These are phyloP conservation scores for Mallateleia sp. DNA, from an alignment of 2,888 invertebrate genomes.

Conservation along the genomic window DNA sequence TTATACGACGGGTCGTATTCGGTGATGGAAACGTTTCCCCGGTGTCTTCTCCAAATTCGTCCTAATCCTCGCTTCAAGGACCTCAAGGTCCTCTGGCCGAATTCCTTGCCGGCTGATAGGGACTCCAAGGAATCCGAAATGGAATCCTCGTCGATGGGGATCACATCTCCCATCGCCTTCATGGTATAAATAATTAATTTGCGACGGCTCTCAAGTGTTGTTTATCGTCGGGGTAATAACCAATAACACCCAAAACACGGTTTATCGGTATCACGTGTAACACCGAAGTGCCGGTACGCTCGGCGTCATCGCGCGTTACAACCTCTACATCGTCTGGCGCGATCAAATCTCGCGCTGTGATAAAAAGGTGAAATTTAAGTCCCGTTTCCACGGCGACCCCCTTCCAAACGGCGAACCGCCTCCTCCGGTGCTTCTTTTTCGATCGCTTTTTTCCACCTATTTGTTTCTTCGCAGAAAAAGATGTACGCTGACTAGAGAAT, in stretches of 20 bases:
- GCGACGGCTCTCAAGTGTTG: too few species aligned
- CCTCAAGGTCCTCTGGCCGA: constrained; percentile 93
- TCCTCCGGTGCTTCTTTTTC: constrained; percentile 54
- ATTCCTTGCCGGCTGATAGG: constrained; percentile 89
- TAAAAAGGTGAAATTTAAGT: constrained; percentile 76
- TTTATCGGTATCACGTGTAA: constrained; percentile 42
- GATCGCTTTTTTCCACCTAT: constrained; percentile 42
- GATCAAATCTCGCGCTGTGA: constrained; percentile 70
- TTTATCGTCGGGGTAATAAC: too few species aligned
- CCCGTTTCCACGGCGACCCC: constrained; percentile 73
- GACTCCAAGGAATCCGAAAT: constrained; percentile 68
- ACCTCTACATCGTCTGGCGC: constrained; percentile 73
- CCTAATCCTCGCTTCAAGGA: constrained; percentile 93
- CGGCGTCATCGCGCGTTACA: constrained; percentile 61
- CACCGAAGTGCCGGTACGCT: constrained; percentile 39
- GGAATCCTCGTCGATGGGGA: constrained; percentile 81
- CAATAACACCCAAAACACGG: constrained; percentile 1
- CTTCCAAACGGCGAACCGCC: constrained; percentile 58
- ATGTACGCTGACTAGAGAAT: constrained; percentile 31
- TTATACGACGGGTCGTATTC: too few species aligned
- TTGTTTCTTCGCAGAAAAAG: constrained; percentile 36
- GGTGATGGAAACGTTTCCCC: constrained; percentile 95
- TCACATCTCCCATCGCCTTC: constrained; percentile 88
- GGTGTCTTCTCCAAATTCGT: constrained; percentile 93
- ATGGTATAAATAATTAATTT: constrained; percentile 73